Evolutionary conservation across 1,140 invertebrate genomes (phyloP), one percentile per base, ranked within the genome.

Genomic region (Anoplophora glabripennis): DNA sequence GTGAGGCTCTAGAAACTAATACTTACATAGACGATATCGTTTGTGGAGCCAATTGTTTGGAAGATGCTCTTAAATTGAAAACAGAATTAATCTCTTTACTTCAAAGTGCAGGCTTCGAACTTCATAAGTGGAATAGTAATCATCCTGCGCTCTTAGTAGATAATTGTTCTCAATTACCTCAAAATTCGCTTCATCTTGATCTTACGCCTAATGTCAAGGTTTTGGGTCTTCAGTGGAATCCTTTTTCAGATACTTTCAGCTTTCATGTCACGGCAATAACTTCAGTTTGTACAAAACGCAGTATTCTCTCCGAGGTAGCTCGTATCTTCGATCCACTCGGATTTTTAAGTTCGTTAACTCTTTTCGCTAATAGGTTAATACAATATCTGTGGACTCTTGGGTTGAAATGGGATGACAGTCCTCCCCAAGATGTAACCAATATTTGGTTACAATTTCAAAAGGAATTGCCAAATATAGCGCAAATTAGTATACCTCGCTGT

Each of bases 321-420:
- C 48, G 56, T 17, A 38, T 73, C 11, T 73, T 64, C 53, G 72
- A 76, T 45, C 73, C 74, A 14, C 57, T 74, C 7, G 71, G 72
- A 1, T 73, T 69, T 70, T 51, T 75, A 56, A 57, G 66, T 18
- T 69, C 72, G 41, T 52, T 57, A 2, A 68, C 69, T 8, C 33
- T 76, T 12, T 36, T 40, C 36, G 66, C 71, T 45, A 75, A 75
- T 65, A 58, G 70, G 28, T 44, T 75, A 36, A 63, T 74, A 5
- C 72, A 76, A 68, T 63, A 61, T 51, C 53, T 74, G 10, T 76
- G 73, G 73, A 71, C 33, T 67, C 5, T 46, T 67, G 58, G 56
- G 66, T 5, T 3, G 71, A 0, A 33, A 36, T n/a, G 75, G 75
- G 72, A 72, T 75, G 42, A 73, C 9, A 51, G 65, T 45, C 45